Evolutionary conservation across 2,888 invertebrate genomes (phyloP), one percentile per base, ranked within the genome.

Genomic region (Pyralis farinalis): DNA sequence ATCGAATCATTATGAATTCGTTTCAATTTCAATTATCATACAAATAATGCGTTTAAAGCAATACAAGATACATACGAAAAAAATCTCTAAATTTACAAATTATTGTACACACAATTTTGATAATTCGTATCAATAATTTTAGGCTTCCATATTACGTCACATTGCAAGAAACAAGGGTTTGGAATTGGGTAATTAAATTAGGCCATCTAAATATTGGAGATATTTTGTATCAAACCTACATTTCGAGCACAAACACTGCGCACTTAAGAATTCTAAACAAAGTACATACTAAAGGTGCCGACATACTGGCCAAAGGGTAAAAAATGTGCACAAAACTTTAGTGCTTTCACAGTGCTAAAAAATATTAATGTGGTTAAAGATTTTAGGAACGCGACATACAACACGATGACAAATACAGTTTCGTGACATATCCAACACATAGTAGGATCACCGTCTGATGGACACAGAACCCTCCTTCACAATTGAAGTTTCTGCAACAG

Each of bases 1-100:
- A 49, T 57, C 55, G 41, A 51, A 51, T 51, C 49, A 55, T 54
- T 54, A 48, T 50, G 43, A 55, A 48, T 62, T 53, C 49, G 48
- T 40, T 54, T 50, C 43, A 35, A 47, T 30, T 12, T 43, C 51
- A 47, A 43, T 46, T 53, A 40, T 37, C 12, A 46, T 41, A 39
- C 37, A 47, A 33, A 41, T 11, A 25, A n/a, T 12, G 12, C 12
- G 34, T 12, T 12, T 29, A 39, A n/a, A 39, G 37, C 34, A 44
- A 16, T 44, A 45, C n/a, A n/a, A n/a, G 31, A 43, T 41, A 44
- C 35, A 53, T 44, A 36, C 37, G 22, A 35, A 47, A 45, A 52
- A 55, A 53, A 56, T 53, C 53, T 61, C 31, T 37, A 31, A 48
- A 39, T 46, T 35, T 40, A 46, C 43, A 37, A 42, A 44, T 43